Evolutionary conservation across 2,113 vertebrate species (phyloP), one percentile per base, ranked within the genome.

Genomic region (Nerophis ophidion): DNA sequence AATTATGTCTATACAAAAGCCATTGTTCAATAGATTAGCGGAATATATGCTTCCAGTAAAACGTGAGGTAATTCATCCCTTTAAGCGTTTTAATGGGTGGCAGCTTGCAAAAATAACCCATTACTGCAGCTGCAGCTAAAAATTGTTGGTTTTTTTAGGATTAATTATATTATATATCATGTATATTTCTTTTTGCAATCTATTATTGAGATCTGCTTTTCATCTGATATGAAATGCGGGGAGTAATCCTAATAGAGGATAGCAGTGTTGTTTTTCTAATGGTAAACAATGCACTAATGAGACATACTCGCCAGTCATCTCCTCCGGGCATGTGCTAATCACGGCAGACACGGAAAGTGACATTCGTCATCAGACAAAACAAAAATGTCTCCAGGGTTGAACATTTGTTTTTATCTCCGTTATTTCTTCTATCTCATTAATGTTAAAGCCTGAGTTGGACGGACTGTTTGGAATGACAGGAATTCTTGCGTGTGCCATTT

Each of bases 1-100:
- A 88, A 90, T 88, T 81, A 89, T 77, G 82, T 84, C 87, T 86
- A 65, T 83, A 84, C 79, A 77, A 88, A 87, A 79, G 82, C 57
- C 78, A 80, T 84, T 83, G 78, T 84, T 82, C 81, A 80, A 82
- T 82, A 74, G 81, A 87, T 83, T 81, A 76, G 74, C 70, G 70
- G 74, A 83, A 87, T 87, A 76, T 74, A 71, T 72, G 76, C 69
- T 83, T 79, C 79, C 73, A 83, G 83, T 86, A 73, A 80, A 82
- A 84, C 68, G 69, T 59, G 57, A 77, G 62, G 45, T 82, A 82
- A 84, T 81, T 82, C 72, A 79, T 80, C 66, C 67, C 66, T 77
- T 77, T 79, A 86, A 85, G 57, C 40, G 13, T 50, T 72, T 68
- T 76, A 84, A 84, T 82, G 82, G 76, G 84, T 81, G 80, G 72